Percentiles rank a stretch among this genome's conserved stretches.
These are phyloP conservation scores for Anguilla marmorata DNA, from an alignment of 2,797 vertebrate genomes.

Conservation along the genomic window DNA sequence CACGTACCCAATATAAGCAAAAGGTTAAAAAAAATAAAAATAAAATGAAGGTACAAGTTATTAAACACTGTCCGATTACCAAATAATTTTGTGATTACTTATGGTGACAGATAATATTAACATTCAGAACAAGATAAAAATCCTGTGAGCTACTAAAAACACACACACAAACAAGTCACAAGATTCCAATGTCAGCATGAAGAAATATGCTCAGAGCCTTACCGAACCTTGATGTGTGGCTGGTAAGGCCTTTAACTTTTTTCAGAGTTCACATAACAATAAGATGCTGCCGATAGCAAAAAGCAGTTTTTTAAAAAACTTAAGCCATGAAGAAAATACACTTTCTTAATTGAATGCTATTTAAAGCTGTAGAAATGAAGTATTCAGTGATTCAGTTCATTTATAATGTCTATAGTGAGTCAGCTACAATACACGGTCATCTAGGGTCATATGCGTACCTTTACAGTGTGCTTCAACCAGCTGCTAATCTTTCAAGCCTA, in stretches of 20 bases:
- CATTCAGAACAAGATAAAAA: constrained; percentile 40
- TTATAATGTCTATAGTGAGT: neutral
- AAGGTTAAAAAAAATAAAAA: constrained; percentile 38
- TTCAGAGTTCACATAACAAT: neutral
- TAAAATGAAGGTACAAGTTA: constrained; percentile 37
- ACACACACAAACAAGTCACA: constrained; percentile 31
- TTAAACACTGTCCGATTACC: constrained; percentile 40
- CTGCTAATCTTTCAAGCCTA: neutral
- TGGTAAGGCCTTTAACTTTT: neutral
- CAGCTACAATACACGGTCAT: neutral
- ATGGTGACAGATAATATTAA: constrained; percentile 32
- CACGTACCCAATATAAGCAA: constrained; percentile 61
- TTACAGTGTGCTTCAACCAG: neutral
- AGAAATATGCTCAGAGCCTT: constrained; percentile 29
- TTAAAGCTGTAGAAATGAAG: neutral
- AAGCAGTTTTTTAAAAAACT: neutral
- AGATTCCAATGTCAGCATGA: constrained; percentile 21
- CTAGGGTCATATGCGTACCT: neutral
- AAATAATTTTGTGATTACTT: constrained; percentile 39
- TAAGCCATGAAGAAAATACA: constrained; percentile 5
- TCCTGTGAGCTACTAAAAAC: constrained; percentile 46
- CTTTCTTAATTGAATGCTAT: neutral
- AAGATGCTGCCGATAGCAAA: neutral
- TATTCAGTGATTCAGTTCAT: neutral
- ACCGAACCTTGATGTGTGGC: neutral